Evolutionary conservation across 1,140 invertebrate genomes (phyloP).

Genomic region (Neodiprion pinetum): DNA sequence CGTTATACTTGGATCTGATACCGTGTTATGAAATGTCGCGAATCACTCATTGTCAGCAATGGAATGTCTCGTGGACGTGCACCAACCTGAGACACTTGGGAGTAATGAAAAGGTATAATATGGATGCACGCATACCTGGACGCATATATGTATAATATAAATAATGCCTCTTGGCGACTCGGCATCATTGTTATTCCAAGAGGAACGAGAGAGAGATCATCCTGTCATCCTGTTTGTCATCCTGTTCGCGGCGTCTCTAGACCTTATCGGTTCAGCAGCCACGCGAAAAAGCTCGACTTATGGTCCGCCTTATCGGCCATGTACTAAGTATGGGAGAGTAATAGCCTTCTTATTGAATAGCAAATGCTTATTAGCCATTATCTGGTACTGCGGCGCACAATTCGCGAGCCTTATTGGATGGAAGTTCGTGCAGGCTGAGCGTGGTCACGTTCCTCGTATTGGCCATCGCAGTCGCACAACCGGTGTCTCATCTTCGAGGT

Average conservation of each 20-base stretch:
- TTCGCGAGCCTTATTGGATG: constrained; percentile 29
- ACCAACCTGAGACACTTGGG: too few relatives aligned
- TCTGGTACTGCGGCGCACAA: constrained; percentile 25
- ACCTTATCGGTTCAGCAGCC: constrained; percentile 9
- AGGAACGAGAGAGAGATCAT: background rate
- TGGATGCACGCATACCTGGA: too few relatives aligned
- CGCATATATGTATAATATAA: background rate
- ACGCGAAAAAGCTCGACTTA: constrained; percentile 18
- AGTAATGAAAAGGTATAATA: too few relatives aligned
- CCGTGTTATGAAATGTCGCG: too few relatives aligned
- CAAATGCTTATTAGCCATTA: constrained; percentile 35
- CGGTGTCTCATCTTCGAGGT: constrained; percentile 26
- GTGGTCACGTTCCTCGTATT: constrained; percentile 16
- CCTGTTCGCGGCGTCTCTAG: constrained; percentile 8
- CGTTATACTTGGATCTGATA: too few relatives aligned
- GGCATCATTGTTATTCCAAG: background rate
- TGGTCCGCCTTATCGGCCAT: constrained; percentile 20
- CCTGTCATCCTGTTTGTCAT: constrained; percentile 18
- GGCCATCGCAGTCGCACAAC: constrained; percentile 20
- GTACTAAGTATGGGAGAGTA: constrained; percentile 1
- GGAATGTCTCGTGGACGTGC: too few relatives aligned
- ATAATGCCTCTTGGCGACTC: background rate
- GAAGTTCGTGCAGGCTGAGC: background rate
- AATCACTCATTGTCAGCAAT: too few relatives aligned
- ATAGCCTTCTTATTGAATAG: constrained; percentile 28